These are phyloP conservation scores for Onychomys torridus DNA, from an alignment of 2,797 vertebrate species.

Conservation along the genomic window DNA sequence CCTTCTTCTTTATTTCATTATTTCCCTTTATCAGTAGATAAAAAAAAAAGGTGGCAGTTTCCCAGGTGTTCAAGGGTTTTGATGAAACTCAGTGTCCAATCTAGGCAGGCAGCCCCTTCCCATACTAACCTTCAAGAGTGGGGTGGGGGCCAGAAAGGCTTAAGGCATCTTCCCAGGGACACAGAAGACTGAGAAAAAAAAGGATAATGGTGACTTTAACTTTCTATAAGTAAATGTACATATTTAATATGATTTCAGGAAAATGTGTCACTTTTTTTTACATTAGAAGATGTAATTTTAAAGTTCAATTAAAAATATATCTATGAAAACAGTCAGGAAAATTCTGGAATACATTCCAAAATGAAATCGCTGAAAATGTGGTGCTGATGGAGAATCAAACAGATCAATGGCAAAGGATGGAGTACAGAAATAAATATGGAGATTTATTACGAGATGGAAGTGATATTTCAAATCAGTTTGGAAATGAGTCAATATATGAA, in stretches of 20 bases:
- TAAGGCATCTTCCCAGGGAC: not conserved
- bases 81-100: conserved; percentile 32
- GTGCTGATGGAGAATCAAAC: not conserved
- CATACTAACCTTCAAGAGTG: conserved; percentile 1
- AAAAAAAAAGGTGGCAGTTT: conserved; percentile 24
- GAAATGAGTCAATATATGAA: conserved; percentile 20
- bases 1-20: not conserved
- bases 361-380: not conserved
- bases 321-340: conserved; percentile 34
- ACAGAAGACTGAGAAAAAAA: conserved; percentile 33
- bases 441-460: conserved; percentile 25
- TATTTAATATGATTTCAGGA: conserved; percentile 20
- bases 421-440: not conserved
- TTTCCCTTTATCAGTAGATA: not conserved
- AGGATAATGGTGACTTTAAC: conserved; percentile 42
- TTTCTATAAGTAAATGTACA: conserved; percentile 50
- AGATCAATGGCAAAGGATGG: not conserved
- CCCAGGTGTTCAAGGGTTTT: conserved; percentile 5
- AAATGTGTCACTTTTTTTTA: conserved; percentile 43
- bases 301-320: conserved; percentile 69
- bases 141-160: not conserved
- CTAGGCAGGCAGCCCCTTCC: not conserved
- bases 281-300: conserved; percentile 46
- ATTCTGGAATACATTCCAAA: conserved; percentile 9
- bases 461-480: conserved; percentile 25